Conservation (phyloP, 2,113 vertebrate species). For the Lophius piscatorius region DNA sequence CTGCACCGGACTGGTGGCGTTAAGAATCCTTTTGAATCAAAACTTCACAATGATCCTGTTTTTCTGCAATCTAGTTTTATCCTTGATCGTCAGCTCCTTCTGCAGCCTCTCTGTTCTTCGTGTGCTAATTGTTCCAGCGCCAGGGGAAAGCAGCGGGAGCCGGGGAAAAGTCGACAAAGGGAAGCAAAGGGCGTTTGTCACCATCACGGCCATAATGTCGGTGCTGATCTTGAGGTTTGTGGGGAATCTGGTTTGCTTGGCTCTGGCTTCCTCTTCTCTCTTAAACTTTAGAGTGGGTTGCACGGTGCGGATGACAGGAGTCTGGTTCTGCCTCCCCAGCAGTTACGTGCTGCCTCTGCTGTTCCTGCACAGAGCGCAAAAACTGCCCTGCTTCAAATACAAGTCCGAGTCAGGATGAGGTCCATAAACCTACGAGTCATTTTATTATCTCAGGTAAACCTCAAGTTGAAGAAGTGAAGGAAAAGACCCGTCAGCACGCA, state of each 20-base stretch:
- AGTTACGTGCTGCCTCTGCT: conserved; percentile 40
- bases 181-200: conserved; percentile 20
- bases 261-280: neutral
- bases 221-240: conserved; percentile 15
- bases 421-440: too few species aligned
- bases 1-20: neutral
- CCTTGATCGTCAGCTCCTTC: conserved; percentile 12
- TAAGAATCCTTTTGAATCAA: neutral
- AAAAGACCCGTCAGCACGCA: too few species aligned
- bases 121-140: conserved; percentile 7
- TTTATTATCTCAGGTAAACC: too few species aligned
- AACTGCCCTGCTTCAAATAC: neutral
- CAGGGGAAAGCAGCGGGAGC: neutral
- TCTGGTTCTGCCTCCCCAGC: conserved; percentile 49
- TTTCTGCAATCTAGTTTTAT: conserved; percentile 14
- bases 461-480: too few species aligned
- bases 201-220: conserved; percentile 9
- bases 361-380: conserved; percentile 21
- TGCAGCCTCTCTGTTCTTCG: conserved; percentile 31
- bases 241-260: conserved; percentile 8
- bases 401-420: conserved; percentile 1
- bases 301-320: neutral
- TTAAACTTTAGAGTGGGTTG: neutral
- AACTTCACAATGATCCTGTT: conserved; percentile 33
- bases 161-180: neutral